phyloP scores from a whole-genome alignment of 2,113 vertebrate genomes.

The Ophthalmolycus amberensis region DNA sequence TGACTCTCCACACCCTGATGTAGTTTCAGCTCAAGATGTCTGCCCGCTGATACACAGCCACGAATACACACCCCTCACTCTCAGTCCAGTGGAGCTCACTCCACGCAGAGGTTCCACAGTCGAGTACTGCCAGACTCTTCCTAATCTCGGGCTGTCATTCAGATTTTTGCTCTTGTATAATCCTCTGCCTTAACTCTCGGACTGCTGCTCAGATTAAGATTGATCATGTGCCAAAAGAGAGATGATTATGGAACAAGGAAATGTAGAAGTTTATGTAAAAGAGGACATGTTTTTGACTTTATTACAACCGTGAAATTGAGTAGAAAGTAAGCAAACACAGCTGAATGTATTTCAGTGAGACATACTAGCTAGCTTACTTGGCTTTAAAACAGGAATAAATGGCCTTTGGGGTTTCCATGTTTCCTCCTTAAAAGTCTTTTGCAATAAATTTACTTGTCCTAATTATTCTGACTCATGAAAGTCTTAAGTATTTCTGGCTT shows the following conservation, averaged over 20 bases:
- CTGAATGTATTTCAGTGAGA: neutral
- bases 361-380: neutral
- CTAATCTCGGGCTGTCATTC: constrained; percentile 68
- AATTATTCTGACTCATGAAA: neutral
- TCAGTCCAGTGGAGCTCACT: neutral
- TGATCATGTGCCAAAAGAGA: constrained; percentile 27
- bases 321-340: neutral
- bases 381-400: neutral
- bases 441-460: neutral
- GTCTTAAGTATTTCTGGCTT: neutral
- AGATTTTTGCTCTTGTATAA: constrained; percentile 50
- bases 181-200: constrained; percentile 47
- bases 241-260: constrained; percentile 22
- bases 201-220: constrained; percentile 48
- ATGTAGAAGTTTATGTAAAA: constrained; percentile 12
- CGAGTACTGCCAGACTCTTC: constrained; percentile 29
- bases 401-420: neutral
- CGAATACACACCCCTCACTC: neutral
- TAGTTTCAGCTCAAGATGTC: constrained; percentile 26
- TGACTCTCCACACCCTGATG: constrained; percentile 11
- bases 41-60: neutral
- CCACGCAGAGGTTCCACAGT: constrained; percentile 33
- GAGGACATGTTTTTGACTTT: neutral
- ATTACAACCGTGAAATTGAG: neutral
- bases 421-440: neutral